Evolutionary conservation across 2,797 vertebrate species (phyloP), one percentile per base, ranked within the genome.

Genomic region (Myripristis jacobus): DNA sequence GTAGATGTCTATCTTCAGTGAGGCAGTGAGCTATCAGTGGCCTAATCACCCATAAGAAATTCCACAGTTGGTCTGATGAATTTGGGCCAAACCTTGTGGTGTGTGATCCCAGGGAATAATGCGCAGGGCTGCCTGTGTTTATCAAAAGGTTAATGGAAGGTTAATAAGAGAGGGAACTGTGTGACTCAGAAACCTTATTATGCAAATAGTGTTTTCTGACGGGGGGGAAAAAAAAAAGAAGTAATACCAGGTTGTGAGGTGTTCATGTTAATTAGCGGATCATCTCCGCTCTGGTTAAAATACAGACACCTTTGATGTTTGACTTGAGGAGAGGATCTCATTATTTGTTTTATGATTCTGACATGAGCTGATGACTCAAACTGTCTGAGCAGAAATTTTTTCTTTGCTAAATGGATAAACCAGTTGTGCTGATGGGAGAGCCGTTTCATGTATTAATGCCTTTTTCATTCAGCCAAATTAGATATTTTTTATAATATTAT

Each of bases 71-170:
- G 82, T 88, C 81, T 82, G 84, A 90, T 87, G 76, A 88, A 92
- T 91, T 89, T 86, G 62, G 85, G 80, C 90, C 85, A 71, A 81
- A 73, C 74, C 71, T 79, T 85, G 83, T 78, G 77, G 77, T 73
- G 80, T 71, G 74, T 66, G 79, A 87, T 88, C 84, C 76, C 60
- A 47, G 77, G 74, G 82, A 91, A 84, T 85, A 84, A 82, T 70
- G 63, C 83, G 84, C 74, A 46, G 77, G 80, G 76, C 82, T 79
- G 77, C 81, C 82, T 70, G 73, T 87, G 88, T 91, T 93, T 92
- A 91, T 92, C 80, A 75, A 91, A 87, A 92, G 91, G 93, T 93
- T 94, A 94, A 94, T 93, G 82, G 89, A 90, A 93, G 93, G 94
- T 94, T 94, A 93, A 93, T 90, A 90, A 85, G 83, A 88, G 60